Evolutionary conservation across 2,113 vertebrate genomes (phyloP).

Genomic region (Tenrec ecaudatus): DNA sequence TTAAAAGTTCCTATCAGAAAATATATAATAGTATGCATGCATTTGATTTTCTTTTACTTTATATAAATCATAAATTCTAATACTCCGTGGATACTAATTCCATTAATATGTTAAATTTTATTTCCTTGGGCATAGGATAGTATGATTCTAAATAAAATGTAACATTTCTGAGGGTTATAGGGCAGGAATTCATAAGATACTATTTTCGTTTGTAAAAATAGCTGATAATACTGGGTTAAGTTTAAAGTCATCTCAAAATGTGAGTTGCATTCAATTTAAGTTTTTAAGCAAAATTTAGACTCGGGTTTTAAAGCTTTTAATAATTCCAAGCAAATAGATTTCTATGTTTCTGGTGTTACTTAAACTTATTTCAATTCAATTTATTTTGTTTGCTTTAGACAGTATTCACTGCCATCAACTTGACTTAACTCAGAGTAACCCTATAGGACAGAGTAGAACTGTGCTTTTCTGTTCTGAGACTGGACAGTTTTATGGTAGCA

Average conservation of each 20-base stretch:
- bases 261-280: slow-evolving; percentile 4
- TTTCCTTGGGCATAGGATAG: not conserved
- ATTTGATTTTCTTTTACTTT: not conserved
- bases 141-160: not conserved
- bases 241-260: not conserved
- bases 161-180: not conserved
- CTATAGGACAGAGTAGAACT: too few species aligned
- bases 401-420: not conserved
- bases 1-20: not conserved
- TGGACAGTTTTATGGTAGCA: too few species aligned
- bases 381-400: too few species aligned
- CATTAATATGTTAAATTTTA: not conserved
- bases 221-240: not conserved
- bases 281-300: not conserved
- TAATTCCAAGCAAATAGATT: not conserved
- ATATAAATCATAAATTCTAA: not conserved
- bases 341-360: not conserved
- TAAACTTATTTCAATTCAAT: too few species aligned
- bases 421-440: not conserved
- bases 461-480: too few species aligned
- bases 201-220: not conserved
- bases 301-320: slow-evolving; percentile 1
- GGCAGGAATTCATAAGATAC: not conserved
- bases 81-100: not conserved
- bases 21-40: not conserved